Percentiles rank a stretch among this genome's conserved stretches.
These are phyloP conservation scores for Chloropsis cyanopogon DNA, from an alignment of 2,113 vertebrate species.

Conservation along the genomic window DNA sequence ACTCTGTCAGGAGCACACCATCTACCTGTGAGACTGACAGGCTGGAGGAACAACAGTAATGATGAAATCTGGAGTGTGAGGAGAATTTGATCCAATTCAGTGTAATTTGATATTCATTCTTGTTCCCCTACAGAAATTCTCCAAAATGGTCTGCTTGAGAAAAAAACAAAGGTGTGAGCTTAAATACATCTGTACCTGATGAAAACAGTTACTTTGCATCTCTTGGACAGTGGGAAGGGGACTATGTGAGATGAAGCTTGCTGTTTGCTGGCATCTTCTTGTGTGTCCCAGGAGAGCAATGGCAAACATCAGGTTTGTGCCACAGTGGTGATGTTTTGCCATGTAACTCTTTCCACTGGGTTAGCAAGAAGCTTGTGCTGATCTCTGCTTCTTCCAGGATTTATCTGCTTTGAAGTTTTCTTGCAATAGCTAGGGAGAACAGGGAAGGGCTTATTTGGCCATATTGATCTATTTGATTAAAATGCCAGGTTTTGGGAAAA, in stretches of 20 bases:
- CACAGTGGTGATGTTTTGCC: not conserved
- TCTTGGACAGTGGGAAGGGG: not conserved
- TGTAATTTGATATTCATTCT: not conserved
- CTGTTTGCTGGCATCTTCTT: not conserved
- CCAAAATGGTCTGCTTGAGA: slow-evolving; percentile 67
- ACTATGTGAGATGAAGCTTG: not conserved
- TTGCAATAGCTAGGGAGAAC: not conserved
- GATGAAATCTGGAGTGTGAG: not conserved
- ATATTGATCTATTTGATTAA: not conserved
- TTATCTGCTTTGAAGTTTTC: not conserved
- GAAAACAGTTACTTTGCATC: not conserved
- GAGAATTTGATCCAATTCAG: not conserved
- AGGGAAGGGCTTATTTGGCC: not conserved
- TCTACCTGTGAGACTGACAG: not conserved
- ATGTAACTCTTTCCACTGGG: not conserved
- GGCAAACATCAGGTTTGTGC: not conserved
- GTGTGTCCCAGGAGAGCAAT: not conserved
- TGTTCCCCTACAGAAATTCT: slow-evolving; percentile 69
- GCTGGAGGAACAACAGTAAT: not conserved
- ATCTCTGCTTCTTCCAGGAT: not conserved
- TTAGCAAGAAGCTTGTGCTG: not conserved
- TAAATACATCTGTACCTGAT: not conserved
- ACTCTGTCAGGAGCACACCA: not conserved
- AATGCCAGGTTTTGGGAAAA: not conserved
- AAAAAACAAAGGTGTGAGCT: slow-evolving; percentile 73